Evolutionary conservation across 2,113 vertebrate genomes (phyloP).

Genomic region (Bathybates hornii): DNA sequence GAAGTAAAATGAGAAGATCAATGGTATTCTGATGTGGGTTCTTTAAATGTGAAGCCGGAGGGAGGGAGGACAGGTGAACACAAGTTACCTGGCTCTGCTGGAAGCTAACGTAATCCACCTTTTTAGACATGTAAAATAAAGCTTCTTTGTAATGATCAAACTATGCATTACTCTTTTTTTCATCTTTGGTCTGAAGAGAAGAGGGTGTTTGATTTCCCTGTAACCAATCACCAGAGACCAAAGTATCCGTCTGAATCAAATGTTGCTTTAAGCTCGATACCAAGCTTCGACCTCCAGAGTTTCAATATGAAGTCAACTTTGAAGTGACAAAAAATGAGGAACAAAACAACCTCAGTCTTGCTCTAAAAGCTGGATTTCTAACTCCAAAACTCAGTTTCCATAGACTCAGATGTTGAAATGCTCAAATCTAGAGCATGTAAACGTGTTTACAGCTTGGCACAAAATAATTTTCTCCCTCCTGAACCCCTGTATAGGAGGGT

Average conservation of each 20-base stretch:
- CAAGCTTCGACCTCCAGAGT: not conserved
- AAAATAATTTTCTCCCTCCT: not conserved
- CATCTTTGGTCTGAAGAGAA: not conserved
- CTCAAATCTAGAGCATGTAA: not conserved
- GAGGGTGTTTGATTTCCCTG: not conserved
- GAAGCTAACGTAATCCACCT: not conserved
- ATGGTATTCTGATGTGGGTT: not conserved
- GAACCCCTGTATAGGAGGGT: not conserved
- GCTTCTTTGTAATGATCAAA: not conserved
- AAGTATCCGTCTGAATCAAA: not conserved
- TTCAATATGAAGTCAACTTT: not conserved
- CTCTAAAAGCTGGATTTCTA: not conserved
- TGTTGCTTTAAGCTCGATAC: not conserved
- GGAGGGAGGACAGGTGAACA: not conserved
- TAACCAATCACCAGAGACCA: not conserved
- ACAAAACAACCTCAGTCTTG: too few species aligned
- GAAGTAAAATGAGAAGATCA: not conserved
- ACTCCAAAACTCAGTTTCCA: not conserved
- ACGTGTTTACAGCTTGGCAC: not conserved
- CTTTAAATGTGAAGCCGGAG: not conserved
- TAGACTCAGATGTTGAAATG: not conserved
- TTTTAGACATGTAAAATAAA: not conserved
- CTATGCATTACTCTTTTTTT: not conserved
- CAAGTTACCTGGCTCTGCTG: not conserved
- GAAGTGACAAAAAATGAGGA: not conserved